A percentile compares a stretch with the other conserved stretches of the same genome.
These are phyloP conservation scores for Pyrochroa serraticornis DNA, from an alignment of 2,888 invertebrate genomes.

Conservation along the genomic window DNA sequence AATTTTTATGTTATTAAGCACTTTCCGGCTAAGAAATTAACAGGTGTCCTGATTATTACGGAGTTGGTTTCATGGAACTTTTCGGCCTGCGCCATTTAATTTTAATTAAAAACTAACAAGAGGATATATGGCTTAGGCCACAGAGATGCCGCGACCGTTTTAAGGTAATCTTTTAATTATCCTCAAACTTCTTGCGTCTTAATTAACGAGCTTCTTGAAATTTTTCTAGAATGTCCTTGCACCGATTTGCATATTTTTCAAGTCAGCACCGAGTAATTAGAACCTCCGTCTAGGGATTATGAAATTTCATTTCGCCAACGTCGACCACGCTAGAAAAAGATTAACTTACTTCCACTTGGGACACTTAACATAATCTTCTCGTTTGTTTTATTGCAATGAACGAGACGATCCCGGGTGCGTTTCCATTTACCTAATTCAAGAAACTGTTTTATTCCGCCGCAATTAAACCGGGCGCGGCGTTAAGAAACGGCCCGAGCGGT, in stretches of 20 bases:
- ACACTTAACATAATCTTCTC: constrained; percentile 28
- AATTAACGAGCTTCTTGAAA: too few relatives aligned
- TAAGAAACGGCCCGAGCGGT: constrained; percentile 16
- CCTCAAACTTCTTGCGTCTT: too few relatives aligned
- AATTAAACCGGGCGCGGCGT: constrained; percentile 25
- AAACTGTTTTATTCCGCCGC: constrained; percentile 31
- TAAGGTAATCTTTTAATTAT: too few relatives aligned
- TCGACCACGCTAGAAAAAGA: constrained; percentile 12
- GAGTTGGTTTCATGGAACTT: too few relatives aligned
- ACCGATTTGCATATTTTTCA: constrained; percentile 4
- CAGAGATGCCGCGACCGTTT: too few relatives aligned
- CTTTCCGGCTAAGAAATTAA: too few relatives aligned
- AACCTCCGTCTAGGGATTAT: constrained; percentile 17
- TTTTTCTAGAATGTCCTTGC: background rate
- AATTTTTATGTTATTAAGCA: too few relatives aligned
- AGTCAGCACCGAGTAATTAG: constrained; percentile 23
- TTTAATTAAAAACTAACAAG: too few relatives aligned
- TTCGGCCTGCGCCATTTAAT: too few relatives aligned
- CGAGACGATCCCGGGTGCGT: constrained; percentile 17
- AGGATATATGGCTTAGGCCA: too few relatives aligned
- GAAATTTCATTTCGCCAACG: constrained; percentile 22
- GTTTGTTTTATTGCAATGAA: constrained; percentile 19
- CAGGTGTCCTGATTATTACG: too few relatives aligned
- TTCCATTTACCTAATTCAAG: constrained; percentile 32
- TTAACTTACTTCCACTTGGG: constrained; percentile 20